Evolutionary conservation across 2,797 vertebrate genomes (phyloP).

Genomic region (Poliocrania exsul): DNA sequence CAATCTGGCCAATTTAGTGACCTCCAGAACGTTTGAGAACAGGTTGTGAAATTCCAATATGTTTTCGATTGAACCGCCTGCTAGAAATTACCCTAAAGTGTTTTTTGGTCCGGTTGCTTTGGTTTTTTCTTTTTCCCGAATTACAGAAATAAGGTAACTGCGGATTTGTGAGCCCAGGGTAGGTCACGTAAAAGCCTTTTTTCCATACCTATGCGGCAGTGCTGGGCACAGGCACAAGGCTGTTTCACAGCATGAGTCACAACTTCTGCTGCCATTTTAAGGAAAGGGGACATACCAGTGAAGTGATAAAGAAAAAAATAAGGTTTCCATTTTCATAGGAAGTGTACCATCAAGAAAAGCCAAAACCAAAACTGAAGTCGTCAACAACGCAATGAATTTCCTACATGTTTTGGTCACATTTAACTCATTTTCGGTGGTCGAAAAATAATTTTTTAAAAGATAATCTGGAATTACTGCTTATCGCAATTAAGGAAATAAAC

Average conservation of each 20-base stretch:
- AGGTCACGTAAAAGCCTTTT: conserved; percentile 55
- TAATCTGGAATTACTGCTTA: background rate
- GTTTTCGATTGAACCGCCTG: background rate
- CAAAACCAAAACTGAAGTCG: background rate
- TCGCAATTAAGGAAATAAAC: background rate
- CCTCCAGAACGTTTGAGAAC: background rate
- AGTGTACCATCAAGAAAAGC: background rate
- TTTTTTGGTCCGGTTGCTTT: background rate
- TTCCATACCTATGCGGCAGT: conserved; percentile 52
- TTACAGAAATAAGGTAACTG: conserved; percentile 5
- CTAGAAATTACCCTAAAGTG: background rate
- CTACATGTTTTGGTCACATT: background rate
- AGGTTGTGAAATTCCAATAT: background rate
- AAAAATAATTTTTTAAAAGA: background rate
- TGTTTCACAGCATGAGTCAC: conserved; percentile 53
- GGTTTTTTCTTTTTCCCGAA: background rate
- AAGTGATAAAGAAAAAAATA: background rate
- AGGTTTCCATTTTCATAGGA: background rate
- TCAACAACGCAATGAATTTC: background rate
- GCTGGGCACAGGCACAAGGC: conserved; percentile 40
- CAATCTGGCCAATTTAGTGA: background rate
- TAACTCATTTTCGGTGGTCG: background rate
- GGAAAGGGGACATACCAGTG: background rate
- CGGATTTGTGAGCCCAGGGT: conserved; percentile 3
- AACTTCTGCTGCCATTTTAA: conserved; percentile 64